Conservation (phyloP, 1,140 invertebrate species). For the Cyphomyrmex costatus region DNA sequence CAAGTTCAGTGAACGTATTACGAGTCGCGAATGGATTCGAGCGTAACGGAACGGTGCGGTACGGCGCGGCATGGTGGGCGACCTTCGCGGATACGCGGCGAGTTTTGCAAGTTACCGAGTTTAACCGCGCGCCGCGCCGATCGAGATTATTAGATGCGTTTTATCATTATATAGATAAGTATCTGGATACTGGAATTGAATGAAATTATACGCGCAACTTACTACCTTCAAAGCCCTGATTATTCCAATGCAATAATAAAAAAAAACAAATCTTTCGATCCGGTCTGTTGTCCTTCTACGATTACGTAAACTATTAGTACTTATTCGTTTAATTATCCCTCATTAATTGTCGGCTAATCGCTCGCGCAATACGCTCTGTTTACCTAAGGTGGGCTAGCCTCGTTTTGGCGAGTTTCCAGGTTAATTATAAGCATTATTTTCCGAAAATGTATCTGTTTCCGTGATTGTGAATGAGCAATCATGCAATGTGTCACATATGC, state of each 20-base stretch:
- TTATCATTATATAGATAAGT: too few species aligned
- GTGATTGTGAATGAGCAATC: conserved; percentile 1
- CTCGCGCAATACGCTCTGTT: conserved; percentile 31
- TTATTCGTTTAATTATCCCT: not conserved
- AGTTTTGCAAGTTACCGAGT: conserved; percentile 11
- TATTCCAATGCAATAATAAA: too few species aligned
- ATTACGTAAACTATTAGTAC: not conserved
- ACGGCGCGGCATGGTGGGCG: not conserved
- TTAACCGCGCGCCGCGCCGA: not conserved
- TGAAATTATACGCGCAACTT: not conserved
- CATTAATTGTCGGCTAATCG: not conserved
- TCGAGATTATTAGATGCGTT: not conserved
- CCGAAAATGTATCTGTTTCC: conserved; percentile 38
- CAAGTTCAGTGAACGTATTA: conserved; percentile 65
- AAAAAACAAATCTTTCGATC: not conserved
- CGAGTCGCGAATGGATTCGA: conserved; percentile 52
- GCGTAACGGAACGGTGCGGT: conserved; percentile 61
- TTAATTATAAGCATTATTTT: conserved; percentile 56
- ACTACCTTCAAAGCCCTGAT: not conserved
- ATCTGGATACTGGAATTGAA: too few species aligned
- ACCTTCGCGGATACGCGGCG: conserved; percentile 60
- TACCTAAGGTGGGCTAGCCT: conserved; percentile 6
- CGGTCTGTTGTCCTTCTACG: not conserved
- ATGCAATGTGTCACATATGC: conserved; percentile 14
- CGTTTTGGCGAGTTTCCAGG: conserved; percentile 67